These are phyloP conservation scores for Tachina lurida DNA, from an alignment of 2,888 invertebrate genomes.

Conservation along the genomic window DNA sequence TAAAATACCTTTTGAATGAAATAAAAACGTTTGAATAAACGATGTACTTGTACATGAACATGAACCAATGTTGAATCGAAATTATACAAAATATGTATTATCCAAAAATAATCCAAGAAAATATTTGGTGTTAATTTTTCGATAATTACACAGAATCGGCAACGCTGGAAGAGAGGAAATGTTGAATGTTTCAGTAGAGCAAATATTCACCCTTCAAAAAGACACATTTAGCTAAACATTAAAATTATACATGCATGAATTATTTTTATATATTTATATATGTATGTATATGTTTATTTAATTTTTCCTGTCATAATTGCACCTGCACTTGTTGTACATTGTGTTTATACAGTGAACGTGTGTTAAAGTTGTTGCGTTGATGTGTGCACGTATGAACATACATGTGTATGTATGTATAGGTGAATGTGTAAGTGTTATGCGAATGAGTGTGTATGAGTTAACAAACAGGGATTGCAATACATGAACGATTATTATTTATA, in stretches of 20 bases:
- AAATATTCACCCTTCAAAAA: conserved; percentile 18
- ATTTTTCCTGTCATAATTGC: conserved; percentile 55
- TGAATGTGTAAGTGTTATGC: background rate
- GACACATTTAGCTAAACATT: conserved; percentile 35
- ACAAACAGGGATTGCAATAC: conserved; percentile 57
- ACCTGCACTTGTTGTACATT: conserved; percentile 61
- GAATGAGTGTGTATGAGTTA: conserved; percentile 35
- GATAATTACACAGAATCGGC: too few species aligned
- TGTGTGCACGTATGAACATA: background rate
- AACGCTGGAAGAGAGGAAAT: background rate
- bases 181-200: background rate
- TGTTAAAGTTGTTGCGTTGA: background rate
- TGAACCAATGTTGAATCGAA: too few species aligned
- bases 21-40: too few species aligned
- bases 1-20: too few species aligned
- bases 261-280: conserved; percentile 44
- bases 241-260: conserved; percentile 48
- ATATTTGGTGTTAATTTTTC: too few species aligned
- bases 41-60: too few species aligned
- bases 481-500: conserved; percentile 45
- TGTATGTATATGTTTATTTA: conserved; percentile 43
- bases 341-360: conserved; percentile 16
- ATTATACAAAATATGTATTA: too few species aligned
- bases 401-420: background rate
- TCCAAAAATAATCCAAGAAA: too few species aligned